Percentiles rank a stretch among this genome's conserved stretches.
These are phyloP conservation scores for Spilogale gracilis DNA, from an alignment of 2,113 vertebrate species.

Conservation along the genomic window DNA sequence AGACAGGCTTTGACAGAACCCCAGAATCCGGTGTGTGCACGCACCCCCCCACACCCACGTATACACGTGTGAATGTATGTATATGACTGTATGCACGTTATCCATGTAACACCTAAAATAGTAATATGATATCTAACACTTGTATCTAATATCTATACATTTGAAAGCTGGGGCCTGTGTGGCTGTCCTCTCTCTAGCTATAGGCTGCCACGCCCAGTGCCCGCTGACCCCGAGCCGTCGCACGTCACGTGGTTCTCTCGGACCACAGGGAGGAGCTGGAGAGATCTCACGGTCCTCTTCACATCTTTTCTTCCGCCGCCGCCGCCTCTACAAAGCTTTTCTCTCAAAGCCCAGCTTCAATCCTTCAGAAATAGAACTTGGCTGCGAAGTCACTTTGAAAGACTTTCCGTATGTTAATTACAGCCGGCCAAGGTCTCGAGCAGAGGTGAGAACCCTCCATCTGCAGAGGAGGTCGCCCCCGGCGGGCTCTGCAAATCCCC, in stretches of 20 bases:
- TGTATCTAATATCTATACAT: background rate
- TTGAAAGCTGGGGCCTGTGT: background rate
- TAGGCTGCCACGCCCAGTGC: fast-evolving
- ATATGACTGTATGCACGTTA: too few relatives aligned
- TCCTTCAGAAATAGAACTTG: slow-evolving; percentile 78
- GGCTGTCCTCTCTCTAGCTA: background rate
- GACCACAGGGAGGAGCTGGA: background rate
- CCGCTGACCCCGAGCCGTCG: fast-evolving
- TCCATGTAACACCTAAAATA: background rate
- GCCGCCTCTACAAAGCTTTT: slow-evolving; percentile 38
- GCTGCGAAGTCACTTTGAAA: slow-evolving; percentile 82
- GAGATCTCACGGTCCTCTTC: background rate
- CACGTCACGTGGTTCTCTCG: fast-evolving
- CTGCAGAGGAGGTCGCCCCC: slow-evolving; percentile 80
- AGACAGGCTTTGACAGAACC: slow-evolving; percentile 21
- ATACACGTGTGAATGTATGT: too few relatives aligned
- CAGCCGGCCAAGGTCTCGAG: slow-evolving; percentile 74
- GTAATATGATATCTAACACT: background rate
- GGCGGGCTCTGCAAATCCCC: slow-evolving; percentile 79
- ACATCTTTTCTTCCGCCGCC: background rate
- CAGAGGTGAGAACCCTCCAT: slow-evolving; percentile 78
- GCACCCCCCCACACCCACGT: fast-evolving
- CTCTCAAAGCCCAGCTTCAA: slow-evolving; percentile 60
- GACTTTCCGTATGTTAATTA: slow-evolving; percentile 82
- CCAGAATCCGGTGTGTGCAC: background rate